A percentile compares a stretch with the other conserved stretches of the same genome.
These are phyloP conservation scores for Crocodylus rhombifer DNA, from an alignment of 2,797 vertebrate genomes.

Conservation along the genomic window DNA sequence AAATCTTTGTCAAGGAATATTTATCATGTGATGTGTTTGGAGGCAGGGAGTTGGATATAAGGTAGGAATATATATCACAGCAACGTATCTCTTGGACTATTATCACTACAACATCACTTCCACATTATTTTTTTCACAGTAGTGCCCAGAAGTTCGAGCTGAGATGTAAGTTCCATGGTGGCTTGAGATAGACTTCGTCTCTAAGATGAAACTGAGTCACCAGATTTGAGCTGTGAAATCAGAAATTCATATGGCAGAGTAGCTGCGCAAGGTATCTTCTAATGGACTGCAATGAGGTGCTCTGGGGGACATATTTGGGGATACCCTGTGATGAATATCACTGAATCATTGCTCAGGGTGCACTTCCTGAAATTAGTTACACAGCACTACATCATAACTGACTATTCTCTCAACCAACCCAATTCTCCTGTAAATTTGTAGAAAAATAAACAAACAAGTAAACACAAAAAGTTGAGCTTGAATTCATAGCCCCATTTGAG, in stretches of 20 bases:
- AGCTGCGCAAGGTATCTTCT: not conserved
- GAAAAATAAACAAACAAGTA: not conserved
- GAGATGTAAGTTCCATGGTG: not conserved
- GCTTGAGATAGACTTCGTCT: not conserved
- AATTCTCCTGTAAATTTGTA: constrained; percentile 26
- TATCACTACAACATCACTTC: too few species aligned
- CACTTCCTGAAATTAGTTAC: not conserved
- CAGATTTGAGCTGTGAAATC: not conserved
- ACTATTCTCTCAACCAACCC: not conserved
- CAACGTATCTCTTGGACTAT: too few species aligned
- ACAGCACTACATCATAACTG: accelerated
- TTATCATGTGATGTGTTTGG: too few species aligned
- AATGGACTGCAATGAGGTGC: accelerated
- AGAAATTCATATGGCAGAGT: not conserved
- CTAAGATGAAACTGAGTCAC: not conserved
- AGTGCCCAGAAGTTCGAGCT: not conserved
- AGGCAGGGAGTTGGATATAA: too few species aligned
- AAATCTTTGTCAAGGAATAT: too few species aligned
- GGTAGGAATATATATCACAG: too few species aligned
- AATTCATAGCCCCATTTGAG: not conserved
- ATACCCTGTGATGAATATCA: not conserved
- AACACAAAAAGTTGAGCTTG: not conserved
- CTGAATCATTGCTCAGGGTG: not conserved
- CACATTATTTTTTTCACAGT: not conserved
- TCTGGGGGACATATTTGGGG: not conserved